A percentile compares a stretch with the other conserved stretches of the same genome.
These are phyloP conservation scores for Drosophila birchii DNA, from an alignment of 2,888 invertebrate species.

Conservation along the genomic window DNA sequence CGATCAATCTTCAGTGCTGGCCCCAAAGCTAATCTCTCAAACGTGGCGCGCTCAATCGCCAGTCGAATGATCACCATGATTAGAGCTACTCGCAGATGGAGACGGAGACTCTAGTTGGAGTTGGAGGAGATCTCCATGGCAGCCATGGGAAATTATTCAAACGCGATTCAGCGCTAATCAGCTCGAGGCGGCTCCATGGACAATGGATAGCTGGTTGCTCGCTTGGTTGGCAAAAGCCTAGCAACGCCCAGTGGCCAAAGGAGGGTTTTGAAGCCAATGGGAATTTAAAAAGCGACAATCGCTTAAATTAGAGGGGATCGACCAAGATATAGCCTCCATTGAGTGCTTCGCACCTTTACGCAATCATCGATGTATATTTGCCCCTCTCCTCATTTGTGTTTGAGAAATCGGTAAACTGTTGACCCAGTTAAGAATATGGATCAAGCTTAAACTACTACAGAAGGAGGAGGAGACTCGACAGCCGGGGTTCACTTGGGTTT, in stretches of 20 bases:
- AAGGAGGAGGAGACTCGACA: constrained; percentile 17
- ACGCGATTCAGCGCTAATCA: constrained; percentile 52
- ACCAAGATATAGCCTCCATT: neutral
- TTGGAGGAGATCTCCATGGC: constrained; percentile 39
- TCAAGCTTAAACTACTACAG: neutral
- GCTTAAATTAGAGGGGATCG: constrained; percentile 18
- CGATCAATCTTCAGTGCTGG: constrained; percentile 9
- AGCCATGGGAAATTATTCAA: constrained; percentile 50
- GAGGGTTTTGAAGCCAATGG: constrained; percentile 20
- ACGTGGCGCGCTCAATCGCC: constrained; percentile 31
- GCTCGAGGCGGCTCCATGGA: constrained; percentile 31
- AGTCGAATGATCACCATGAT: constrained; percentile 57
- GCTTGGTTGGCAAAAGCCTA: constrained; percentile 58
- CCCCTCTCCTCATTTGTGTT: neutral
- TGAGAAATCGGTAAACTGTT: constrained; percentile 18
- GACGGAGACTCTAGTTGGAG: constrained; percentile 11
- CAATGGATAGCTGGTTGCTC: constrained; percentile 33
- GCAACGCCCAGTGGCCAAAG: constrained; percentile 32
- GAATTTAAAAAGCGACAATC: constrained; percentile 40
- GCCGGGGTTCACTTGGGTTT: constrained; percentile 34
- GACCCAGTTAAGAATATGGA: constrained; percentile 62
- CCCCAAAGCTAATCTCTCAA: constrained; percentile 46
- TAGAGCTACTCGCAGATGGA: constrained; percentile 24
- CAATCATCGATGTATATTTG: constrained; percentile 1
- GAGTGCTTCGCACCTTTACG: constrained; percentile 34